Conservation (phyloP, 2,888 invertebrate species). For the Ptilodon capucinus region DNA sequence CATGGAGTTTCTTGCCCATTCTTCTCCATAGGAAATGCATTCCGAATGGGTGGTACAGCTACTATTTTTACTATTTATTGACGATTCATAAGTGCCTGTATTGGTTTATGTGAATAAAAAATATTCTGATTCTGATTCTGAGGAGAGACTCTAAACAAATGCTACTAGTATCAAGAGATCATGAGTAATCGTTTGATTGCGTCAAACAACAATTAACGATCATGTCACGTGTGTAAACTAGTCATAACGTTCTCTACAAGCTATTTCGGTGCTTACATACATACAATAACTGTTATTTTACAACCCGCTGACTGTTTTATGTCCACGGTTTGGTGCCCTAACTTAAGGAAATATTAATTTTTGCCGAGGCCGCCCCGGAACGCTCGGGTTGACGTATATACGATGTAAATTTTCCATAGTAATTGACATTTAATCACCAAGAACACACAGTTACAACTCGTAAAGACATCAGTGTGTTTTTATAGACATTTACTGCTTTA, state of each 20-base stretch:
- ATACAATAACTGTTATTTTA: background rate
- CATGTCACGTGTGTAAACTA: background rate
- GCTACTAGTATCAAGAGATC: too few relatives aligned
- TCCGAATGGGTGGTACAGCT: too few relatives aligned
- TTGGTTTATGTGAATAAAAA: too few relatives aligned
- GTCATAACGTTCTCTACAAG: background rate
- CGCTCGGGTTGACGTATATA: background rate
- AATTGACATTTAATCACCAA: background rate
- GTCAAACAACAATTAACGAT: too few relatives aligned
- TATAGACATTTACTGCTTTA: background rate
- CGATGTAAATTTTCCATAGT: background rate
- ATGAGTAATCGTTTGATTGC: too few relatives aligned
- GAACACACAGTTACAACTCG: background rate
- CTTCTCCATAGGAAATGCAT: too few relatives aligned
- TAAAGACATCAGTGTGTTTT: background rate
- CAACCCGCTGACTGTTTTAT: background rate
- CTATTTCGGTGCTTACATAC: background rate
- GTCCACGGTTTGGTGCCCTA: background rate
- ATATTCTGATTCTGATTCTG: too few relatives aligned
- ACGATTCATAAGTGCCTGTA: too few relatives aligned
- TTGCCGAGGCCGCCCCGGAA: background rate
- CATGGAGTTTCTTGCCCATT: too few relatives aligned
- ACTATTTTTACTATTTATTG: too few relatives aligned
- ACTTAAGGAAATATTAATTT: background rate
- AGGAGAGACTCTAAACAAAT: too few relatives aligned